Percentiles rank a stretch among this genome's conserved stretches.
Conservation (phyloP, 2,888 invertebrate species). For the Drosophila mimetica region DNA sequence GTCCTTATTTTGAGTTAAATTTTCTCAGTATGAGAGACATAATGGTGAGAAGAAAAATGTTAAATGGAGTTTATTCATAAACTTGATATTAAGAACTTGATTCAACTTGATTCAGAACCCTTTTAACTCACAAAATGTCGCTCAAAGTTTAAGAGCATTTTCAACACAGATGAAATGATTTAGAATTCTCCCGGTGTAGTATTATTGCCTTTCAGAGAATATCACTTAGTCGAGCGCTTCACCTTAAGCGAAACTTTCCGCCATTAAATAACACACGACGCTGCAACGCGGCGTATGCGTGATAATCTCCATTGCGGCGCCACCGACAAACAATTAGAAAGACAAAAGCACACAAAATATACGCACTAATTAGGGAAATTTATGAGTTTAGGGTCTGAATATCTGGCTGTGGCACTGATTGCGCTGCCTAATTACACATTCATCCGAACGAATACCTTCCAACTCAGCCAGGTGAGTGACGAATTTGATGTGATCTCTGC, state of each 20-base stretch:
- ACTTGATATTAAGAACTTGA: too few relatives aligned
- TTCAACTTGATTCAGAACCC: too few relatives aligned
- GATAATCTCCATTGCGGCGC: constrained; percentile 47
- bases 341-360: constrained; percentile 13
- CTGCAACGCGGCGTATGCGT: constrained; percentile 42
- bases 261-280: constrained; percentile 53
- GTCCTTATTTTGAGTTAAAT: too few relatives aligned
- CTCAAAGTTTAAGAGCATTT: too few relatives aligned
- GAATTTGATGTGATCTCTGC: constrained; percentile 23
- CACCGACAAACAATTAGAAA: constrained; percentile 25
- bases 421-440: constrained; percentile 51
- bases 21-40: too few relatives aligned
- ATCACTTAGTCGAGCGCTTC: constrained; percentile 12
- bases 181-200: too few relatives aligned
- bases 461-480: constrained; percentile 14
- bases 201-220: too few relatives aligned
- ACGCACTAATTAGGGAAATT: constrained; percentile 58
- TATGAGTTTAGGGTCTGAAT: constrained; percentile 19
- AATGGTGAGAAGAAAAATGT: too few relatives aligned
- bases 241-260: constrained; percentile 45
- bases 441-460: neutral
- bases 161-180: too few relatives aligned
- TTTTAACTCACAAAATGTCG: too few relatives aligned
- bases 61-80: too few relatives aligned
- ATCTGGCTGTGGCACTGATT: constrained; percentile 53